Percentiles rank a stretch among this genome's conserved stretches.
These are phyloP conservation scores for Heliconius erato DNA, from an alignment of 2,888 invertebrate genomes.

Conservation along the genomic window DNA sequence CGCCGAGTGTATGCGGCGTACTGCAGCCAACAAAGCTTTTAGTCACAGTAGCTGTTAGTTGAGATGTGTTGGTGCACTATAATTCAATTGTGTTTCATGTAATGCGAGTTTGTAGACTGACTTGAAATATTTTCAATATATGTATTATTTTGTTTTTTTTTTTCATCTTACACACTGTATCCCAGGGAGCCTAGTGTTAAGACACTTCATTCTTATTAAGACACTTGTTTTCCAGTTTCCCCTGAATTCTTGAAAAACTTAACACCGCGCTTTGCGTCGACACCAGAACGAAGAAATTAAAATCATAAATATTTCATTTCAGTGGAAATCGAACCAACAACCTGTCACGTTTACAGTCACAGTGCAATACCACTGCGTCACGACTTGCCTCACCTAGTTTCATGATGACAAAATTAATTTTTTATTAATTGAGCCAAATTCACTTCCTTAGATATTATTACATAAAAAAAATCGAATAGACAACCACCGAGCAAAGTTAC, in stretches of 20 bases:
- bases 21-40: neutral
- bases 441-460: too few species aligned
- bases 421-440: too few species aligned
- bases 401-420: too few species aligned
- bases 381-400: too few species aligned
- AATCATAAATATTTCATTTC: too few species aligned
- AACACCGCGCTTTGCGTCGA: too few species aligned
- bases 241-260: too few species aligned
- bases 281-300: too few species aligned
- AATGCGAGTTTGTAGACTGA: neutral
- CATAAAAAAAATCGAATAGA: too few species aligned
- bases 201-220: neutral
- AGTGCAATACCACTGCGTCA: too few species aligned
- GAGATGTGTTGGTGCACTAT: neutral
- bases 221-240: too few species aligned
- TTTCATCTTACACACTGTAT: neutral
- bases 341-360: neutral
- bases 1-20: neutral
- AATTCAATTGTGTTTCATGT: neutral
- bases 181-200: neutral
- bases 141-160: neutral
- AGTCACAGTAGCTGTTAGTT: neutral
- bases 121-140: neutral
- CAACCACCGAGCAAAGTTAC: neutral
- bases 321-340: neutral